phyloP scores from a whole-genome alignment of 2,113 vertebrate species.

The Xenopus borealis region DNA sequence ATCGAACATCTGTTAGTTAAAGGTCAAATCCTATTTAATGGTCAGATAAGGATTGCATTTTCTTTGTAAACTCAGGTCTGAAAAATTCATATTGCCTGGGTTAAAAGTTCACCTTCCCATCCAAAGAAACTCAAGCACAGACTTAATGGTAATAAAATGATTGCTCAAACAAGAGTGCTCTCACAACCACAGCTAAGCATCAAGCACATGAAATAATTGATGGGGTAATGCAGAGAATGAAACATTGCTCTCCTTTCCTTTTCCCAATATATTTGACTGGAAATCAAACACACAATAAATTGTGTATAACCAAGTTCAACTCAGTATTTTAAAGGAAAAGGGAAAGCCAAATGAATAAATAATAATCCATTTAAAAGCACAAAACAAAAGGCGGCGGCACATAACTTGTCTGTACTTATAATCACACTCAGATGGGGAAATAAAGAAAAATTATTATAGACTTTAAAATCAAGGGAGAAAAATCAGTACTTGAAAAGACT shows the following conservation, averaged over 20 bases:
- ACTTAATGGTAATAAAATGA: conserved; percentile 17
- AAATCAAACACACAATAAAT: not conserved
- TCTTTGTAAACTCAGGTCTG: conserved; percentile 33
- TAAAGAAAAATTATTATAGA: no score
- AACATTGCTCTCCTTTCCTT: not conserved
- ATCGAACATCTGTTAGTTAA: conserved; percentile 27
- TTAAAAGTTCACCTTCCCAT: conserved; percentile 46
- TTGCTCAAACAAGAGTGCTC: not conserved
- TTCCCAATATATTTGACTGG: not conserved
- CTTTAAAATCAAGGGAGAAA: no score
- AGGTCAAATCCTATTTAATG: not conserved
- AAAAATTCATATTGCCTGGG: conserved; percentile 15
- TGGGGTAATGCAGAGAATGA: not conserved
- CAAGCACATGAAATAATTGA: not conserved
- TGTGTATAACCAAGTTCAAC: no score
- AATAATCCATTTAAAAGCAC: no score
- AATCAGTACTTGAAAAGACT: no score
- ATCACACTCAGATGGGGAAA: no score
- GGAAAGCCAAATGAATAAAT: no score
- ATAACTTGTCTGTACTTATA: no score
- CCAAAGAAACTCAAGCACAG: conserved; percentile 15
- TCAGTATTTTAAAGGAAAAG: no score
- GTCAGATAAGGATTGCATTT: conserved; percentile 18
- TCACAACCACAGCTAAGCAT: not conserved
- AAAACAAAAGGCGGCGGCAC: no score